Base-by-base conservation (phyloP, 1,140 invertebrate species). In the Leptinotarsa defecta region DNA sequence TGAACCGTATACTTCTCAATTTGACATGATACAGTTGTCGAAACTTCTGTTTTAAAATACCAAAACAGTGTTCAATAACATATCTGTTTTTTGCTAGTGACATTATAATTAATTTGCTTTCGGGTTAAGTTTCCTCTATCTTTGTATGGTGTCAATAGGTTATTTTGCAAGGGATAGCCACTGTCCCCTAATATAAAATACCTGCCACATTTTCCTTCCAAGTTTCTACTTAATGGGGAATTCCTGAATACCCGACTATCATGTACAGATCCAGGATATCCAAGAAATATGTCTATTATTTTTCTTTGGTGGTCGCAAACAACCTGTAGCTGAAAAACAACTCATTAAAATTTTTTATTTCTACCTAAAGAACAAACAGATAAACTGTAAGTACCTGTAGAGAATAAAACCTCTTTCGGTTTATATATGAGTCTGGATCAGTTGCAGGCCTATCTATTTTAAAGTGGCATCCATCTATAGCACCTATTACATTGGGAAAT, bases 401-500 rank as follows among this genome's bases (percentile, higher is more conserved):
- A 24, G 79, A 78, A 76, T 76, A 77, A 75, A 74, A 81, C 27
- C 74, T 68, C 62, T 82, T 81, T 61, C 80, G 49, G 68, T 81
- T 81, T 3, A 78, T 73, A 57, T 82, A 82, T 19, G 73, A 75
- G 22, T 78, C 74, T 61, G 74, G 72, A 71, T 82, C 78, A 15
- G 72, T 48, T n/a, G 48, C 43, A 71, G 81, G 79, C 48, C 78
- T 77, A 82, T 80, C 78, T 77, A 82, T 80, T 64, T 75, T 75
- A 17, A 83, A 80, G 65, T 82, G 81, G 48, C 62, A 62, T 19
- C 78, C 75, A 78, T 78, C 78, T 5, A 81, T 76, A 34, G 78
- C 74, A 22, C 74, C 81, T 22, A 81, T 74, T 43, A 73, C 67
- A 27, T 64, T 74, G n/a, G 78, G 73, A 70, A 78, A 79, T 71